phyloP scores from a whole-genome alignment of 2,797 vertebrate species.

The Otolemur crassicaudatus region DNA sequence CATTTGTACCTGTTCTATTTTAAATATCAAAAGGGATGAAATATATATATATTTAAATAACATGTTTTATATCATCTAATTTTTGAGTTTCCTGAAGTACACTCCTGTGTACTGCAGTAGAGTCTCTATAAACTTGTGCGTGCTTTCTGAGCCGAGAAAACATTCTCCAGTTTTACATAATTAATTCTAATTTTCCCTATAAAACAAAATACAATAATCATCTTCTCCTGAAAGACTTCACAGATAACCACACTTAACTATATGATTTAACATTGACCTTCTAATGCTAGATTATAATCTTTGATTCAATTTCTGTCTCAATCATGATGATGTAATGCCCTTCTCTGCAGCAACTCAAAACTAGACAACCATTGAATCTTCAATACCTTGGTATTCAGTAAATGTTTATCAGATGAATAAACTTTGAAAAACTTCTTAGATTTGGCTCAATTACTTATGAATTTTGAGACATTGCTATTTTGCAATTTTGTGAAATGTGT shows the following conservation, averaged over 20 bases:
- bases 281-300: background rate
- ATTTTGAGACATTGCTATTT: background rate
- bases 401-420: conserved; percentile 2
- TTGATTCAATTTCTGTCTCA: background rate
- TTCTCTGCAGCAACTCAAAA: background rate
- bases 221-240: background rate
- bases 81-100: background rate
- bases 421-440: conserved; percentile 7
- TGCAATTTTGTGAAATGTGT: background rate
- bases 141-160: background rate
- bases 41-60: background rate
- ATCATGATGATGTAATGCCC: background rate
- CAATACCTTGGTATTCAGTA: background rate
- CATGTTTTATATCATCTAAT: background rate
- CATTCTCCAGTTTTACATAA: background rate
- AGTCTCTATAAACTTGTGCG: background rate
- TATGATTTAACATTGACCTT: background rate
- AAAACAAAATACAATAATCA: background rate
- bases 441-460: background rate
- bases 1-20: background rate
- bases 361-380: background rate
- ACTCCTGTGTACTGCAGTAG: background rate
- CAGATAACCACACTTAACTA: background rate
- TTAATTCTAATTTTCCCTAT: background rate
- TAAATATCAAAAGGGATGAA: background rate